Evolutionary conservation across 2,113 vertebrate genomes (phyloP), one percentile per base, ranked within the genome.

Genomic region (Scopus umbretta): DNA sequence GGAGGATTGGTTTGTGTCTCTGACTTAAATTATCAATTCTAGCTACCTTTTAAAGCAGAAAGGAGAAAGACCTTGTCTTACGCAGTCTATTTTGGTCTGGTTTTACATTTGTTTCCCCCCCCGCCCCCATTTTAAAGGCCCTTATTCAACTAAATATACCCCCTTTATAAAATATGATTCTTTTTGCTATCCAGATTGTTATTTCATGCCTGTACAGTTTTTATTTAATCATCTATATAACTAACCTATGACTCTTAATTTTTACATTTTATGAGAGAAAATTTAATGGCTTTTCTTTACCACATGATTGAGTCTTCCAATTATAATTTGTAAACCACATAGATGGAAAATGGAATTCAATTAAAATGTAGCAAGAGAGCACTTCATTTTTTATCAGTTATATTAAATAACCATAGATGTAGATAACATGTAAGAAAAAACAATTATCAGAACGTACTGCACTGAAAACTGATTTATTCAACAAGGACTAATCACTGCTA

Each of bases 1-100:
- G 23, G 47, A 70, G 86, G 73, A 68, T 94, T 84, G 36, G 81
- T 59, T 95, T 82, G 80, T 72, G 76, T 85, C 91, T 83, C 63
- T 13, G 70, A 85, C 81, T 56, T 75, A 65, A 89, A 87, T 49
- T 47, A 80, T 49, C 93, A 79, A n/a, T 87, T 91, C 80, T 71
- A 71, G 32, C 38, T 68, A 55, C 29, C 30, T 86, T 50, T 61
- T 45, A 62, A 86, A 92, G 53, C 7, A 59, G 84, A 61, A 88
- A 80, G 68, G 52, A 91, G 25, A 76, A 93, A 75, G 62, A 58
- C 21, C 40, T 90, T 65, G 67, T 82, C 52, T 88, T 66, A 70
- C 0, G 0, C 6, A 15, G 38, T 36, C 52, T 79, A 1, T 56
- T 92, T 65, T 36, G 40, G 30, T 21, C 42, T 1, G 0, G 42